Conservation (phyloP, 2,888 invertebrate genomes). For the Calliphora vomitoria region DNA sequence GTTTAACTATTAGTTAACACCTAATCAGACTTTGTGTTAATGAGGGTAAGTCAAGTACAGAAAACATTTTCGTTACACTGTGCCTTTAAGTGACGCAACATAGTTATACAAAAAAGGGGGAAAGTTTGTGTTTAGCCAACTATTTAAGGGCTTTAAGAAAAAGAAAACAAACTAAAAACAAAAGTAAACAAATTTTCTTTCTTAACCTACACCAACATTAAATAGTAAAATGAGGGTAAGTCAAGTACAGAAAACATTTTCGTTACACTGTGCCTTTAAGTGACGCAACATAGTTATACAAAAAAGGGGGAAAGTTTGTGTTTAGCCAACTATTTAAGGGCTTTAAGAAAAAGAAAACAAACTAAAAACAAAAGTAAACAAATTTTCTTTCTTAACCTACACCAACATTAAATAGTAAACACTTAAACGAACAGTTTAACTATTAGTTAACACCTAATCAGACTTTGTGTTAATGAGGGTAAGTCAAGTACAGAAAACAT, state of each 20-base stretch:
- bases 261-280: neutral
- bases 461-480: too few relatives aligned
- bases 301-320: constrained; percentile 12
- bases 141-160: constrained; percentile 21
- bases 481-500: too few relatives aligned
- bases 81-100: neutral
- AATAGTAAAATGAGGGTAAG: neutral
- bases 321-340: constrained; percentile 47
- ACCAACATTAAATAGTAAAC: constrained; percentile 35
- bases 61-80: neutral
- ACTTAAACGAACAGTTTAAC: too few relatives aligned
- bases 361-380: constrained; percentile 33
- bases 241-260: neutral
- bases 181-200: constrained; percentile 49
- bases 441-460: too few relatives aligned
- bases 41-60: too few relatives aligned
- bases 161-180: neutral
- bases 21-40: too few relatives aligned
- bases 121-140: constrained; percentile 40
- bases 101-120: neutral
- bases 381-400: constrained; percentile 50
- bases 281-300: neutral
- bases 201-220: constrained; percentile 52
- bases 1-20: too few relatives aligned
- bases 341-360: neutral